Evolutionary conservation across 35 echinoderm and acorn worm species (phyloP).

Genomic region (Heliocidaris tuberculata): DNA sequence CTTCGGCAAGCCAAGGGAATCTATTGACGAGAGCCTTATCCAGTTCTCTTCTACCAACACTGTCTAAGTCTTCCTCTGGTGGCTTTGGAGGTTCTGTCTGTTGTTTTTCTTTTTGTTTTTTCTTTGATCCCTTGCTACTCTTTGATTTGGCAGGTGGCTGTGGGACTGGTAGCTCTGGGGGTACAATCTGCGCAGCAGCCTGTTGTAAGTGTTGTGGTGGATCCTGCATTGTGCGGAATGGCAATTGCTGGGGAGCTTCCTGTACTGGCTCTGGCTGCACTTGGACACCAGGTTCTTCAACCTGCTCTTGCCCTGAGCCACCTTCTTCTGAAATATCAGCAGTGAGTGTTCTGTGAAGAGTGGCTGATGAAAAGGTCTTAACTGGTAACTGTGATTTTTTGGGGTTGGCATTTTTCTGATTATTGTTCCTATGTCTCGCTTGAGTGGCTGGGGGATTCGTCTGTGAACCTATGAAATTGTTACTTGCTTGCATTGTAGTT

Average conservation of each 20-base stretch:
- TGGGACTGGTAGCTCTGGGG: neutral
- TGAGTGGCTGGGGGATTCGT: neutral
- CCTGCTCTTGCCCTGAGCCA: neutral
- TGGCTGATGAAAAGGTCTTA: slow-evolving; percentile 55
- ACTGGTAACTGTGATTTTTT: slow-evolving; percentile 27
- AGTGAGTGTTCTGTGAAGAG: slow-evolving; percentile 60
- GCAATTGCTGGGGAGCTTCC: neutral
- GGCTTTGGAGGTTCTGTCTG: slow-evolving; percentile 7
- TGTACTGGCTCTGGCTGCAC: neutral
- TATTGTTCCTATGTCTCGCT: neutral
- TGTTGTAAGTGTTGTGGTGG: slow-evolving; percentile 21
- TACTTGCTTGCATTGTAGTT: neutral
- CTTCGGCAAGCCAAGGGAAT: slow-evolving; percentile 73
- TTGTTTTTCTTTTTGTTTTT: slow-evolving; percentile 43
- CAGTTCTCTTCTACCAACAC: slow-evolving; percentile 67
- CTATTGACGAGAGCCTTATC: slow-evolving; percentile 64
- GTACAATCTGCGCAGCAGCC: neutral
- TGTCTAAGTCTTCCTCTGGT: slow-evolving; percentile 56
- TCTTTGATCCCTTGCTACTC: slow-evolving; percentile 36
- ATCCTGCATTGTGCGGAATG: neutral
- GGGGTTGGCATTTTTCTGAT: neutral
- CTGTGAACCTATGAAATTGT: neutral
- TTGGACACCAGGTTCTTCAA: slow-evolving; percentile 1
- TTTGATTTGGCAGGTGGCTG: neutral
- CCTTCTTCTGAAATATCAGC: slow-evolving; percentile 59